Base-by-base conservation (phyloP, 2,797 vertebrate species). In the Dendrocincla tyrannina region DNA sequence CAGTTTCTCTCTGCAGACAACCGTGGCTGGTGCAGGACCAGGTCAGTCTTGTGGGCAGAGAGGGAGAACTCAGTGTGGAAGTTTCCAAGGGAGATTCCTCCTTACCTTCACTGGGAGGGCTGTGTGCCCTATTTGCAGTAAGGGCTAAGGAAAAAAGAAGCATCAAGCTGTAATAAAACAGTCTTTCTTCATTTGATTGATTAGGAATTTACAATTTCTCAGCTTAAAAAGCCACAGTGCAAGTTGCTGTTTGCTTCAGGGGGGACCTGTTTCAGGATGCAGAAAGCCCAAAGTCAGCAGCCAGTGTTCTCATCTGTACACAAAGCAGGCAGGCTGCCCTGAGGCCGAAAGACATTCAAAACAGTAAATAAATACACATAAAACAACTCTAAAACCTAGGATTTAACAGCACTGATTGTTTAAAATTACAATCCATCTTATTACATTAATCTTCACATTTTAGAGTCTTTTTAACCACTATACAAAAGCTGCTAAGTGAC, bases 331-430 rank as follows among this genome's bases (percentile, higher is more conserved):
- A 81, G 60, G 88, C 78, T 88, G 81, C 75, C 85, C 87, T 67
- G 52, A 89, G 87, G 68, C 69, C 62, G 85, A 62, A 82, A 88
- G 73, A 93, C 79, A 91, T 76, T 80, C 85, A 42, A 88, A 93
- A 41, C 3, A 76, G 53, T 64, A 84, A 96, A 97, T 97, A 96
- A 96, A 97, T 96, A 95, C 53, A 85, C 50, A 73, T 74, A 93
- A 92, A 90, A 89, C 72, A 88, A 87, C 47, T 56, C 67, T 93
- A 89, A 93, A 95, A 91, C 41, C 32, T 8, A 72, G 60, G 92
- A 86, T 28, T 62, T 60, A 94, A 91, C 88, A 94, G 89, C 89
- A 63, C 11, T 72, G 90, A 91, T 95, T 92, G 39, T 88, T 91
- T 64, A 85, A 79, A 94, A 91, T 79, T 83, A 93, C 83, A 95